phyloP scores from a whole-genome alignment of 2,113 vertebrate genomes.

The Mionectes macconnelli region DNA sequence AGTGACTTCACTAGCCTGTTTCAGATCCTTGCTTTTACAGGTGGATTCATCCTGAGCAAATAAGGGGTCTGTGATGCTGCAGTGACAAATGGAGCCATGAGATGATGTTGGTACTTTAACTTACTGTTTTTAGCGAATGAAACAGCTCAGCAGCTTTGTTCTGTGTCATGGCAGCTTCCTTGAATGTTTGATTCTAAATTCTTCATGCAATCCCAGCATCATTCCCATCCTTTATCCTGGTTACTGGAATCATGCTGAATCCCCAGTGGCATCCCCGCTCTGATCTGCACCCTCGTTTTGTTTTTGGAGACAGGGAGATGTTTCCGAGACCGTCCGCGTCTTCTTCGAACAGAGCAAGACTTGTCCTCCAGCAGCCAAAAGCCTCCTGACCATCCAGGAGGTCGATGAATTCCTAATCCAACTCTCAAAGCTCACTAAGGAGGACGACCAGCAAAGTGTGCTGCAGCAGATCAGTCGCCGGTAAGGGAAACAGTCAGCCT shows the following conservation, averaged over 20 bases:
- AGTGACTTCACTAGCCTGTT: not conserved
- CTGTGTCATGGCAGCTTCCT: not conserved
- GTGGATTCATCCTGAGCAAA: not conserved
- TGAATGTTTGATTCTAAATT: not conserved
- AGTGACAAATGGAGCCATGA: not conserved
- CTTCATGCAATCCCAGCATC: not conserved
- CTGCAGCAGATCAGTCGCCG: constrained; percentile 86
- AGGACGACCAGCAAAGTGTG: constrained; percentile 93
- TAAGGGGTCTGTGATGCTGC: not conserved
- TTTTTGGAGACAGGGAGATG: constrained; percentile 85
- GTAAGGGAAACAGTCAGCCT: constrained; percentile 55
- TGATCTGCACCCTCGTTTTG: not conserved
- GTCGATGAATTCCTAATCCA: constrained; percentile 87
- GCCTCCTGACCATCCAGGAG: constrained; percentile 92
- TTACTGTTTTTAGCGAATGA: not conserved
- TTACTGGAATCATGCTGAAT: not conserved
- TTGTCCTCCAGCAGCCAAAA: constrained; percentile 90
- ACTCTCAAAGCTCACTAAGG: constrained; percentile 92
- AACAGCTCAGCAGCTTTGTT: not conserved
- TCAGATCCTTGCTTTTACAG: not conserved
- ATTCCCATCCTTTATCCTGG: not conserved
- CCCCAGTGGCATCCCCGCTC: not conserved
- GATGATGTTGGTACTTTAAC: not conserved
- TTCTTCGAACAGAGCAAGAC: constrained; percentile 92
- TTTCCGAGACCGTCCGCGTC: constrained; percentile 92